Conservation (phyloP, 2,113 vertebrate genomes). For the Myotis lucifugus region DNA sequence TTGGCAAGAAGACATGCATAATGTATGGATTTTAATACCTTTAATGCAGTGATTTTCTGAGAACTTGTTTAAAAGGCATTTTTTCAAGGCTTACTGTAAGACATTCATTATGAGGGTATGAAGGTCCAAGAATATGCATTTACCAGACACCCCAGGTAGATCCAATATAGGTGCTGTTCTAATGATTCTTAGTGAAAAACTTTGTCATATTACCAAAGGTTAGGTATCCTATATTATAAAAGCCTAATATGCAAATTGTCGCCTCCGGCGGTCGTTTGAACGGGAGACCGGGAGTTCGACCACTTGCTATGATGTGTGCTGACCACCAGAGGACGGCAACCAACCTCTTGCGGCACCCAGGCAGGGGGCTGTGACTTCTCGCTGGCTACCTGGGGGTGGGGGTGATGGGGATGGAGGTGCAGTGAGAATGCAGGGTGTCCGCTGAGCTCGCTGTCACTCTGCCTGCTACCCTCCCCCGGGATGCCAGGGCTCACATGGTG, state of each 20-base stretch:
- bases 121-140: background rate
- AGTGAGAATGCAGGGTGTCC: no score
- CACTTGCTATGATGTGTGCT: no score
- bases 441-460: no score
- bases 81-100: background rate
- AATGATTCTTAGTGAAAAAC: background rate
- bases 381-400: no score
- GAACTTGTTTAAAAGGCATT: background rate
- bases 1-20: background rate
- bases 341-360: no score
- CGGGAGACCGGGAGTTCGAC: no score
- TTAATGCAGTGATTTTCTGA: background rate
- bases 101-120: background rate
- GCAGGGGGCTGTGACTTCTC: no score
- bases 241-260: no score
- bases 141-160: background rate
- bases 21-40: background rate
- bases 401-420: no score
- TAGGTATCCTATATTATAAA: background rate
- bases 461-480: no score
- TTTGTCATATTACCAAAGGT: background rate
- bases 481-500: no score
- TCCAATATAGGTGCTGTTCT: background rate
- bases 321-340: no score
- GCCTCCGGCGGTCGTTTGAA: fast-evolving